These are phyloP conservation scores for Psilopsiagon aymara DNA, from an alignment of 2,113 vertebrate species.

Conservation along the genomic window DNA sequence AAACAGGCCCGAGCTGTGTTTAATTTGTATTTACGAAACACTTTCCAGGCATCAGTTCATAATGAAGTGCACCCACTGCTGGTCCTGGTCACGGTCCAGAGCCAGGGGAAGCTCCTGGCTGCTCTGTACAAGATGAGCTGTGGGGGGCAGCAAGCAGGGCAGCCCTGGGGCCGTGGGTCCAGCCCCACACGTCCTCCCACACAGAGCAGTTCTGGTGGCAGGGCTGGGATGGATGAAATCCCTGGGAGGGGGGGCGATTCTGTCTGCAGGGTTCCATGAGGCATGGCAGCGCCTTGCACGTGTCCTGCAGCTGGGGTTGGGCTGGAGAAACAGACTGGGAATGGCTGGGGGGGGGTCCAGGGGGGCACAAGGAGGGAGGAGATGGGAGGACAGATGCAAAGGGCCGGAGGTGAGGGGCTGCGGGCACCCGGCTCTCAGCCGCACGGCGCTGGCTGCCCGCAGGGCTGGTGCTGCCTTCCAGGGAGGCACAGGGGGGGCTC, in stretches of 20 bases:
- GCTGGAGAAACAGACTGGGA: neutral
- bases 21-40: neutral
- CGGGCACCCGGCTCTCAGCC: neutral
- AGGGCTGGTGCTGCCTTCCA: fast-evolving
- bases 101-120: fast-evolving
- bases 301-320: fast-evolving
- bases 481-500: neutral
- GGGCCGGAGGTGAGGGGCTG: neutral
- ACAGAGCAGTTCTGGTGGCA: fast-evolving
- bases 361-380: no score
- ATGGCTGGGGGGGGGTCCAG: fast-evolving
- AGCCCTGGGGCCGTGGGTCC: fast-evolving
- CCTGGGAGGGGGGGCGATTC: neutral
- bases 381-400: neutral
- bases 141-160: neutral
- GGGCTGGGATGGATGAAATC: no score
- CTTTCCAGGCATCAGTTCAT: neutral
- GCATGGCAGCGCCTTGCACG: fast-evolving
- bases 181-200: fast-evolving
- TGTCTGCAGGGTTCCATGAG: fast-evolving
- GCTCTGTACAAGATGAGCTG: fast-evolving
- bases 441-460: fast-evolving
- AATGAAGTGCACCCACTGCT: neutral
- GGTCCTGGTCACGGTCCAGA: fast-evolving
- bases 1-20: neutral